Percentiles rank a stretch among this genome's conserved stretches.
These are phyloP conservation scores for Mormyrops attenuatus DNA, from an alignment of 2,797 vertebrate species.

Conservation along the genomic window DNA sequence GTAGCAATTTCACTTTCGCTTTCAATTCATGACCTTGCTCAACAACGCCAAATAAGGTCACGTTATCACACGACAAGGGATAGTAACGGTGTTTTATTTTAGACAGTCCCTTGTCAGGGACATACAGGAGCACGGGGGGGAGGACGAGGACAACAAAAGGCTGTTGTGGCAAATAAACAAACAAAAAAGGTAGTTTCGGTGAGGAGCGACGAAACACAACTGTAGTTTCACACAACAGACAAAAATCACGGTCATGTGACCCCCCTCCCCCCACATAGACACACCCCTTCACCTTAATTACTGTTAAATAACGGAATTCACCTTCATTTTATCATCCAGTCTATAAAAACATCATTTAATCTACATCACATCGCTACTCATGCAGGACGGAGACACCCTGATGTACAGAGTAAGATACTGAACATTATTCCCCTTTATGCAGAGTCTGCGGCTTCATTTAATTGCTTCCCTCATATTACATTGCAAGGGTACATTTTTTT, in stretches of 20 bases:
- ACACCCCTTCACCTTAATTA: background rate
- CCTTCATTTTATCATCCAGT: background rate
- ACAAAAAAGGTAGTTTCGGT: background rate
- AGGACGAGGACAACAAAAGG: background rate
- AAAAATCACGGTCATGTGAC: background rate
- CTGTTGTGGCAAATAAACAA: background rate
- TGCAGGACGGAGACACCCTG: background rate
- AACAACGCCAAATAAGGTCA: background rate
- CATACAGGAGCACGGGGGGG: background rate
- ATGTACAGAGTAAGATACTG: background rate
- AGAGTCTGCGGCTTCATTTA: background rate
- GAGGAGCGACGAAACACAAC: background rate
- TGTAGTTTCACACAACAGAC: background rate
- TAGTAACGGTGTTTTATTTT: background rate
- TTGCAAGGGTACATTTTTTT: background rate
- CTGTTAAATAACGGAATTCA: background rate
- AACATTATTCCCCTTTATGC: background rate
- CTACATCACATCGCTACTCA: background rate
- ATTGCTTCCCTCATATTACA: conserved; percentile 12
- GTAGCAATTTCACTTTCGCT: background rate
- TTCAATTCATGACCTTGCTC: background rate
- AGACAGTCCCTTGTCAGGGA: background rate
- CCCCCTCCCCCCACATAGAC: background rate
- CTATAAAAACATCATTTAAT: background rate
- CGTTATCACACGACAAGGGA: background rate